Percentiles rank a stretch among this genome's conserved stretches.
These are phyloP conservation scores for Fratercula arctica DNA, from an alignment of 2,797 vertebrate genomes.

Conservation along the genomic window DNA sequence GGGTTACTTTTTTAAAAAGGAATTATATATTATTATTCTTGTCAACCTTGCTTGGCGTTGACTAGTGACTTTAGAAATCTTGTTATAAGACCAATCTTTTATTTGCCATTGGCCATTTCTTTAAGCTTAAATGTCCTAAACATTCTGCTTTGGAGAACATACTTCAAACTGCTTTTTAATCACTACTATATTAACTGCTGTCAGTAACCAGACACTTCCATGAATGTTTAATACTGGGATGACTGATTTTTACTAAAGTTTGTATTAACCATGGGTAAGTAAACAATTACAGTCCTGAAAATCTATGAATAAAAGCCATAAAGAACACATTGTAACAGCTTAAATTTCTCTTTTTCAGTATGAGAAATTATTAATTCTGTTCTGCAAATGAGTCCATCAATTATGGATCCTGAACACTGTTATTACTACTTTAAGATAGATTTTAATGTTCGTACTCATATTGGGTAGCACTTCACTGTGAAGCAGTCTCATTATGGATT, in stretches of 20 bases:
- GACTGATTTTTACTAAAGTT: not conserved
- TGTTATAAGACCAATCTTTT: conserved; percentile 42
- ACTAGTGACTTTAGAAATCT: conserved; percentile 36
- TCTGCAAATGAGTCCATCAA: conserved; percentile 14
- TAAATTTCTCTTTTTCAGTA: not conserved
- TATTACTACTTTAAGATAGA: conserved; percentile 13
- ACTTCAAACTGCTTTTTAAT: conserved; percentile 44
- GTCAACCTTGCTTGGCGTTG: conserved; percentile 38
- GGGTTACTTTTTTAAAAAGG: conserved; percentile 1
- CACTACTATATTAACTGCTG: not conserved
- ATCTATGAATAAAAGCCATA: not conserved
- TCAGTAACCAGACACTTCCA: not conserved
- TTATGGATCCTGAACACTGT: not conserved
- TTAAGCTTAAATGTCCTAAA: conserved; percentile 38
- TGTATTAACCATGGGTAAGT: not conserved
- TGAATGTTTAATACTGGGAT: conserved; percentile 26
- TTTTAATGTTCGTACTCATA: conserved; percentile 16
- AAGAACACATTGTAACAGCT: not conserved
- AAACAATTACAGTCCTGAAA: not conserved
- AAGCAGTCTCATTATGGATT: conserved; percentile 7
- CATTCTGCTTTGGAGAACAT: conserved; percentile 1
- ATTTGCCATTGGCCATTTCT: conserved; percentile 40
- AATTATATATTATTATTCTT: conserved; percentile 44
- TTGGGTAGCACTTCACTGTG: not conserved
- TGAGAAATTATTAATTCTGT: not conserved